Conservation (phyloP, 2,888 invertebrate genomes). For the Corbicula japonica region DNA sequence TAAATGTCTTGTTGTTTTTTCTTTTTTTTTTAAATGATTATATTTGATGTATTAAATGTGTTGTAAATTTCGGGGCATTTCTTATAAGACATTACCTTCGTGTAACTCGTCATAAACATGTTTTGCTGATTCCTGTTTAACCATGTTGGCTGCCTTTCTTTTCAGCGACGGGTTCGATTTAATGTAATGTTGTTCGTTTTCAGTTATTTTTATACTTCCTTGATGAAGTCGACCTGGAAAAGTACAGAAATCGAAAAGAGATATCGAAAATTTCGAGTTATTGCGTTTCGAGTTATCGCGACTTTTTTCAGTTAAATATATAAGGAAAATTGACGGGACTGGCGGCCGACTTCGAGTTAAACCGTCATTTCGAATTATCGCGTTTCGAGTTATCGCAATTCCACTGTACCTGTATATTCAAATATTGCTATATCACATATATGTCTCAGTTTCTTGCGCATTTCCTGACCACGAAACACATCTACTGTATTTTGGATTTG, state of each 20-base stretch:
- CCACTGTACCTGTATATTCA: slow-evolving; percentile 31
- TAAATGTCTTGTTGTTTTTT: too few species aligned
- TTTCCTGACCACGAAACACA: slow-evolving; percentile 33
- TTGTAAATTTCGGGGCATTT: slow-evolving; percentile 25
- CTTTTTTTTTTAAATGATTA: too few species aligned
- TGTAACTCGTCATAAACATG: slow-evolving; percentile 24
- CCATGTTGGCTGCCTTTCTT: not conserved
- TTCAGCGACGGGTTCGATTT: slow-evolving; percentile 5
- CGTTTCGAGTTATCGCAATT: too few species aligned
- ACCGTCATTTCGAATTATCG: too few species aligned
- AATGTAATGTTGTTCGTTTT: slow-evolving; percentile 1
- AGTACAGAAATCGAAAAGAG: too few species aligned
- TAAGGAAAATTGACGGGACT: too few species aligned
- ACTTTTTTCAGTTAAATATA: too few species aligned
- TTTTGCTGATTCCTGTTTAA: slow-evolving; percentile 13
- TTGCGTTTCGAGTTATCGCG: too few species aligned
- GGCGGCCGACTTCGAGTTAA: too few species aligned
- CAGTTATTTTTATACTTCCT: not conserved
- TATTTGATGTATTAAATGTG: too few species aligned
- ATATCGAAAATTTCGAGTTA: too few species aligned
- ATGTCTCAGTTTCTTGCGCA: not conserved
- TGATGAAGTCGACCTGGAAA: slow-evolving; percentile 21
- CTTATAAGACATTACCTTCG: slow-evolving; percentile 2
- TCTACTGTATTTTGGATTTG: slow-evolving; percentile 3
- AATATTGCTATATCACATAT: not conserved